phyloP scores from a whole-genome alignment of 2,797 vertebrate species.

The Chaetodon trifasciatus region DNA sequence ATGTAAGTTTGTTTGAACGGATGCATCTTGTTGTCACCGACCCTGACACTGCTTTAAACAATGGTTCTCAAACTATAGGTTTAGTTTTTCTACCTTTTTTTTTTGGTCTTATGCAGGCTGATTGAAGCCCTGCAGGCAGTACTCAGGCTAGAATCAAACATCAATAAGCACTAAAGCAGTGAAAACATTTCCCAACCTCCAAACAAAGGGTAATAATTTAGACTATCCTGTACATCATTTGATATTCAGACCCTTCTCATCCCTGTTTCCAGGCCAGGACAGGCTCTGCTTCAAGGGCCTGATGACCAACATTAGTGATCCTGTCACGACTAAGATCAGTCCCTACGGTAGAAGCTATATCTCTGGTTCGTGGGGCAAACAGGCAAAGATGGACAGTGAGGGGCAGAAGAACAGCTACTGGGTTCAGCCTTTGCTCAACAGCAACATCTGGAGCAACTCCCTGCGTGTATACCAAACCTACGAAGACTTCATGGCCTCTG shows the following conservation, averaged over 20 bases:
- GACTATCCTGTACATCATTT: constrained; percentile 56
- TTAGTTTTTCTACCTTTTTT: no score
- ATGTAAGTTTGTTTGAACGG: no score
- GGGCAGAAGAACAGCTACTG: constrained; percentile 68
- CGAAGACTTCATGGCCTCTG: constrained; percentile 77
- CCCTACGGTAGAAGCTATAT: constrained; percentile 65
- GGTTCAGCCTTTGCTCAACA: constrained; percentile 73
- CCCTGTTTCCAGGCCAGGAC: constrained; percentile 46
- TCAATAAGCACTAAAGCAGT: background rate
- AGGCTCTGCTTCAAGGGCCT: constrained; percentile 73
- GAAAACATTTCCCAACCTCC: no score
- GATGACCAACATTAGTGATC: constrained; percentile 76
- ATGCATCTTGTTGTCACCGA: no score
- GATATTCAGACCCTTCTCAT: background rate
- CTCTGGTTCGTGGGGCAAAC: constrained; percentile 83
- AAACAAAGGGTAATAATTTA: no score
- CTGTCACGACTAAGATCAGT: constrained; percentile 72
- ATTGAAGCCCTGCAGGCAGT: no score
- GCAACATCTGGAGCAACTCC: constrained; percentile 68
- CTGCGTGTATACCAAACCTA: constrained; percentile 73
- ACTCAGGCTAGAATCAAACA: background rate
- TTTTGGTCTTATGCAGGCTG: no score
- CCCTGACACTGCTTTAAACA: no score
- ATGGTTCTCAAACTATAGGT: no score
- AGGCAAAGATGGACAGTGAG: constrained; percentile 45